A percentile compares a stretch with the other conserved stretches of the same genome.
phyloP scores from a whole-genome alignment of 2,888 invertebrate genomes.

The Cheilosia scutellata region DNA sequence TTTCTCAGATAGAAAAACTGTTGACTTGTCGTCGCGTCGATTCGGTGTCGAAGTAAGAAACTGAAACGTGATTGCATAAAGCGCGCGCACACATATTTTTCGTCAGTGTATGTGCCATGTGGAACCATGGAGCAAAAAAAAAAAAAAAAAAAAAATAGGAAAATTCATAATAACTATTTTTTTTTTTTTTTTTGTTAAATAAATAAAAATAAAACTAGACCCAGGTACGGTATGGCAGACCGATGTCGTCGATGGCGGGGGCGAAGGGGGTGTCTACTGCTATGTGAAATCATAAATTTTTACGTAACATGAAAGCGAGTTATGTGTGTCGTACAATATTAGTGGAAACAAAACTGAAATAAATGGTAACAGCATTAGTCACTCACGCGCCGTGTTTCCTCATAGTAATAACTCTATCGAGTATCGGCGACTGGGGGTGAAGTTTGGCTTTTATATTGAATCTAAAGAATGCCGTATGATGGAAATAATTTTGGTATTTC shows the following conservation, averaged over 20 bases:
- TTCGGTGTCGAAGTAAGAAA: slow-evolving; percentile 60
- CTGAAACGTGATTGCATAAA: slow-evolving; percentile 72
- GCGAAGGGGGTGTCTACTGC: slow-evolving; percentile 62
- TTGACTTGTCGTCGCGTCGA: slow-evolving; percentile 61
- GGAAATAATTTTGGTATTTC: too few species aligned
- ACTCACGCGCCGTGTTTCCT: slow-evolving; percentile 57
- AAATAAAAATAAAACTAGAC: slow-evolving; percentile 46
- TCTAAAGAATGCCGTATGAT: background rate
- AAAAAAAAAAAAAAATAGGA: slow-evolving; percentile 8
- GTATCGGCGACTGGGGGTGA: slow-evolving; percentile 4
- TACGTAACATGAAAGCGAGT: slow-evolving; percentile 71
- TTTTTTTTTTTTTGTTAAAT: slow-evolving; percentile 21
- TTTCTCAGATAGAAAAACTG: slow-evolving; percentile 2
- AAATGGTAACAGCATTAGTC: slow-evolving; percentile 71
- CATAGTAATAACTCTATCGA: slow-evolving; percentile 5
- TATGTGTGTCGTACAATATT: slow-evolving; percentile 60
- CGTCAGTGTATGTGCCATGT: slow-evolving; percentile 8
- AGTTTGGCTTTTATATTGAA: background rate
- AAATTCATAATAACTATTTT: slow-evolving; percentile 25
- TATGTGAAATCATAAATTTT: slow-evolving; percentile 56
- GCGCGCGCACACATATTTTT: slow-evolving; percentile 52
- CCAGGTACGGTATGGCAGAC: slow-evolving; percentile 13
- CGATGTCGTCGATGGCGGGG: slow-evolving; percentile 29
- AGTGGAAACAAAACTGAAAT: slow-evolving; percentile 68
- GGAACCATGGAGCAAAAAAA: slow-evolving; percentile 42